phyloP scores from a whole-genome alignment of 2,888 invertebrate genomes.

The Andrena fulva region DNA sequence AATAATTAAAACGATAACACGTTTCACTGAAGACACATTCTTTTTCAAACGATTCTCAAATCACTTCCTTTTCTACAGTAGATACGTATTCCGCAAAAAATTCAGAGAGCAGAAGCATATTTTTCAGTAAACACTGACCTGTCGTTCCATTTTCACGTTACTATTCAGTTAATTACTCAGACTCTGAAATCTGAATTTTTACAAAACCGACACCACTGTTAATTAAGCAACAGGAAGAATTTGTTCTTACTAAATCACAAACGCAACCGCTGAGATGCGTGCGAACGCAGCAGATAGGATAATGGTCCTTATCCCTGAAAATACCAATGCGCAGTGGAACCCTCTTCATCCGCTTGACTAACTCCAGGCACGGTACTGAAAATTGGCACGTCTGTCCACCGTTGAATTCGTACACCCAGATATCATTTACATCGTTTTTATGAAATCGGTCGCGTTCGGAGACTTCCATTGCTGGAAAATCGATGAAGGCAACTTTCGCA shows the following conservation, averaged over 20 bases:
- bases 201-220: too few relatives aligned
- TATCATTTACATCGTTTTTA: conserved; percentile 20
- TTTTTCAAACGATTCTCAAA: too few relatives aligned
- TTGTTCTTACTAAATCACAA: conserved; percentile 69
- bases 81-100: too few relatives aligned
- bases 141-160: too few relatives aligned
- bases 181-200: too few relatives aligned
- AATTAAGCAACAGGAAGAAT: not conserved
- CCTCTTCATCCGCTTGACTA: conserved; percentile 56
- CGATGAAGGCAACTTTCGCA: conserved; percentile 58
- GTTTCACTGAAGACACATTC: too few relatives aligned
- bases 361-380: conserved; percentile 39
- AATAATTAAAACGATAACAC: too few relatives aligned
- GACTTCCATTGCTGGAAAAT: conserved; percentile 58
- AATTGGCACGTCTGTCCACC: conserved; percentile 66
- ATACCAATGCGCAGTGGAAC: conserved; percentile 64
- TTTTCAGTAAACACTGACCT: too few relatives aligned
- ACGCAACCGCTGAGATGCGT: conserved; percentile 67
- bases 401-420: conserved; percentile 48
- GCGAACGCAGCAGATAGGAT: conserved; percentile 64
- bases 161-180: too few relatives aligned
- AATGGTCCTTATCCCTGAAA: conserved; percentile 62
- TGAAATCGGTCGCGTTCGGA: conserved; percentile 8
- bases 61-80: too few relatives aligned
- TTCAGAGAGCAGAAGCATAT: too few relatives aligned